phyloP scores from a whole-genome alignment of 64 coral and sea anemone genomes.

The Anthopleura sola region DNA sequence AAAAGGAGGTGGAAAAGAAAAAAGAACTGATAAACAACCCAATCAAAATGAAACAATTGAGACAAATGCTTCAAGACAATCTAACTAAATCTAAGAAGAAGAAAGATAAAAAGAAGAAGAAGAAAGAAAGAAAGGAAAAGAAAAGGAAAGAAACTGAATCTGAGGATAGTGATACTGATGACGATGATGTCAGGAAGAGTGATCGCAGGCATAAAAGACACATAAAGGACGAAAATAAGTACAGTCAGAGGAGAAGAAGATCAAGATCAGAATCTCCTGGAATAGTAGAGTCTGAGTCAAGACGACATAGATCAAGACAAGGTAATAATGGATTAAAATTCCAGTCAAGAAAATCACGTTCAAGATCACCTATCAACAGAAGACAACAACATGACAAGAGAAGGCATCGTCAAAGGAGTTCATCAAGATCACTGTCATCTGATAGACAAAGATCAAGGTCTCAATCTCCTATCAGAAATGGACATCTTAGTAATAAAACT shows the following conservation, averaged over 20 bases:
- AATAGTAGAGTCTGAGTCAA: background rate
- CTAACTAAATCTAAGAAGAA: constrained; percentile 82
- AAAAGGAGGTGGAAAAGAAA: constrained; percentile 93
- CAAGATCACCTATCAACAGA: constrained; percentile 18
- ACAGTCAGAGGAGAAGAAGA: background rate
- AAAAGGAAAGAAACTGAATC: constrained; percentile 38
- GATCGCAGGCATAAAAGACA: background rate
- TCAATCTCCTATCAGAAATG: background rate
- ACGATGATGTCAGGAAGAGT: constrained; percentile 30
- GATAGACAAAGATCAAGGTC: constrained; percentile 3
- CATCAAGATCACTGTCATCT: constrained; percentile 3
- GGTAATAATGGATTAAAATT: background rate
- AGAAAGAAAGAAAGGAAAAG: constrained; percentile 57
- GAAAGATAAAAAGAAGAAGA: constrained; percentile 82
- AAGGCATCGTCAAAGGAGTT: background rate
- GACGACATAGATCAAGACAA: background rate
- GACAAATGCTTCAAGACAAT: constrained; percentile 81
- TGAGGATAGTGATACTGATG: constrained; percentile 48
- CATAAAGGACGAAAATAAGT: background rate
- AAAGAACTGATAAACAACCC: constrained; percentile 94
- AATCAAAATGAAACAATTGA: constrained; percentile 96
- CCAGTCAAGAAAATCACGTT: constrained; percentile 12
- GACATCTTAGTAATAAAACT: background rate
- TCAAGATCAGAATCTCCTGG: background rate
- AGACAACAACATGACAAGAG: background rate